Percentiles rank a stretch among this genome's conserved stretches.
These are phyloP conservation scores for Corythaixoides concolor DNA, from an alignment of 2,113 vertebrate genomes.

Conservation along the genomic window DNA sequence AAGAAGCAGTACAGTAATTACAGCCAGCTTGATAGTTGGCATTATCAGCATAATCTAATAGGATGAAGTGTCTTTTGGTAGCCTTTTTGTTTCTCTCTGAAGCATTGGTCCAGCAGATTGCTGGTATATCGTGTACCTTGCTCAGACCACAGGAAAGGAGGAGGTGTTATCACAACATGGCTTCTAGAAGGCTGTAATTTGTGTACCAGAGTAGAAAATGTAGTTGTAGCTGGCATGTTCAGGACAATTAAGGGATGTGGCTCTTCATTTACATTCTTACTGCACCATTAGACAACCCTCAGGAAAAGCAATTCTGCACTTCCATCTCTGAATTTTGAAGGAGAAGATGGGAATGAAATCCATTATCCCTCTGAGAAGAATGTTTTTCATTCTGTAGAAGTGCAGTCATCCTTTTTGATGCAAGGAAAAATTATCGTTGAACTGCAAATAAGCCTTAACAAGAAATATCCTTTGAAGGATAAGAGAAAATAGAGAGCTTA, in stretches of 20 bases:
- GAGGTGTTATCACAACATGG: neutral
- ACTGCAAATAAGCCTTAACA: neutral
- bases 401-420: neutral
- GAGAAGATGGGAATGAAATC: neutral
- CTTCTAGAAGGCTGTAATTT: neutral
- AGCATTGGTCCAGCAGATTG: neutral
- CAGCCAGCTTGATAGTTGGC: neutral
- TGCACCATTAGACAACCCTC: neutral
- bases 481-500: neutral
- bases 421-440: neutral
- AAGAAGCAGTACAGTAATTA: neutral
- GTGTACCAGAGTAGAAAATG: neutral
- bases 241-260: neutral
- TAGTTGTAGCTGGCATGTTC: neutral
- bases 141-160: neutral
- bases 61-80: neutral
- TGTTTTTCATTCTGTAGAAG: neutral
- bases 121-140: neutral
- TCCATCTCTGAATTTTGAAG: neutral
- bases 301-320: neutral
- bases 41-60: neutral
- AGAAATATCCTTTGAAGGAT: neutral
- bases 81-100: neutral
- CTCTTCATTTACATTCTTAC: neutral
- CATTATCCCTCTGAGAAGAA: neutral